Conservation (phyloP, 2,888 invertebrate genomes). For the Ischnus inquisitorius region DNA sequence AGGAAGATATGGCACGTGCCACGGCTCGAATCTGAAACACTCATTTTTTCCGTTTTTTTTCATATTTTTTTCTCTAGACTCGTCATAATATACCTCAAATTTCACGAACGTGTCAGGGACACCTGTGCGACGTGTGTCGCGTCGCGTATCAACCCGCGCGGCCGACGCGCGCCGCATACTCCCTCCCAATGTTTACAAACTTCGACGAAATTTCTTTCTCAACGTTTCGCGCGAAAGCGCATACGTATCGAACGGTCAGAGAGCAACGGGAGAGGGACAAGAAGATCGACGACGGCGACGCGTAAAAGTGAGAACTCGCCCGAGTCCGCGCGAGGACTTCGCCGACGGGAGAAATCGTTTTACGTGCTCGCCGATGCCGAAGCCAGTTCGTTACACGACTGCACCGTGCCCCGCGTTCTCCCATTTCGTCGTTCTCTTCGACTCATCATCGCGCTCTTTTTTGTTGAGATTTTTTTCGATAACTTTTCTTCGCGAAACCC, state of each 20-base stretch:
- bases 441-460: neutral
- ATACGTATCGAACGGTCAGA: neutral
- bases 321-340: conserved; percentile 16
- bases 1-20: conserved; percentile 33
- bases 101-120: neutral
- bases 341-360: conserved; percentile 60
- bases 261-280: neutral
- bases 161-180: conserved; percentile 1
- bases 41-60: neutral
- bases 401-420: conserved; percentile 27
- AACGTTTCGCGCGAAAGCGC: neutral
- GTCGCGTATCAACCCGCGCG: neutral
- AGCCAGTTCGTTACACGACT: conserved; percentile 29
- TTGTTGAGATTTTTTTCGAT: neutral
- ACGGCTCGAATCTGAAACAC: neutral
- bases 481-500: neutral
- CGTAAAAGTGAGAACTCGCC: conserved; percentile 19
- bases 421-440: conserved; percentile 41
- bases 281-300: neutral
- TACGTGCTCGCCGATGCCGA: conserved; percentile 52
- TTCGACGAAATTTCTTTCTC: conserved; percentile 7
- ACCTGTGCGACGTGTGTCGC: conserved; percentile 8
- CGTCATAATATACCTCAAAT: neutral
- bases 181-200: conserved; percentile 26
- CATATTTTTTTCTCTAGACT: neutral